These are phyloP conservation scores for Rallus crepitans DNA, from an alignment of 2,797 vertebrate genomes.

Conservation along the genomic window DNA sequence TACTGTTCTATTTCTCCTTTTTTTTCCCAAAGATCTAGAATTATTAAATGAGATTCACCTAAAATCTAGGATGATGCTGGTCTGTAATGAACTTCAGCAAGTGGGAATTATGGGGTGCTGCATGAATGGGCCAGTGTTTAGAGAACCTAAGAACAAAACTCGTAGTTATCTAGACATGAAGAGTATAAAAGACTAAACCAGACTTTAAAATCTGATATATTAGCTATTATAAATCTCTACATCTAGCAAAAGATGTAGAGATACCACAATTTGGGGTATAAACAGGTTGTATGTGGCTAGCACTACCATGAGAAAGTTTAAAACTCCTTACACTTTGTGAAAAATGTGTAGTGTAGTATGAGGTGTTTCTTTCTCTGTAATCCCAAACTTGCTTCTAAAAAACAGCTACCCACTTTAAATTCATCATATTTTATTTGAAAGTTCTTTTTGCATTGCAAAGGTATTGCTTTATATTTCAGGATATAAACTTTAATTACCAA, in stretches of 20 bases:
- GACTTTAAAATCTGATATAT: neutral
- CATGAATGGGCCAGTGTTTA: neutral
- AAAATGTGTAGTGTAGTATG: neutral
- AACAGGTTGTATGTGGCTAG: neutral
- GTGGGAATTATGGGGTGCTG: neutral
- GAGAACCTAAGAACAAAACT: neutral
- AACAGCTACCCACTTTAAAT: neutral
- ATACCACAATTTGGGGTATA: neutral
- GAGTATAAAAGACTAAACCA: neutral
- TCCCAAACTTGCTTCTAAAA: neutral
- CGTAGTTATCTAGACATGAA: neutral
- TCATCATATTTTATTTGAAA: neutral
- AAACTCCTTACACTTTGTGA: neutral
- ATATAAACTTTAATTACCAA: slow-evolving; percentile 37
- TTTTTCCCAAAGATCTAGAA: neutral
- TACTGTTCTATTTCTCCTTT: neutral
- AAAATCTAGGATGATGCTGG: neutral
- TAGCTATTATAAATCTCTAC: neutral
- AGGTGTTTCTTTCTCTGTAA: neutral
- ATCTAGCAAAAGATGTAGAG: neutral
- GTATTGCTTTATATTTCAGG: neutral
- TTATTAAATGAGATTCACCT: neutral
- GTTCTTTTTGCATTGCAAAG: neutral
- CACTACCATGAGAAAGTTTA: neutral
- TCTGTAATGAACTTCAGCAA: neutral